Percentiles rank a stretch among this genome's conserved stretches.
These are phyloP conservation scores for Drosophila prosaltans DNA, from an alignment of 1,140 invertebrate genomes.

Conservation along the genomic window DNA sequence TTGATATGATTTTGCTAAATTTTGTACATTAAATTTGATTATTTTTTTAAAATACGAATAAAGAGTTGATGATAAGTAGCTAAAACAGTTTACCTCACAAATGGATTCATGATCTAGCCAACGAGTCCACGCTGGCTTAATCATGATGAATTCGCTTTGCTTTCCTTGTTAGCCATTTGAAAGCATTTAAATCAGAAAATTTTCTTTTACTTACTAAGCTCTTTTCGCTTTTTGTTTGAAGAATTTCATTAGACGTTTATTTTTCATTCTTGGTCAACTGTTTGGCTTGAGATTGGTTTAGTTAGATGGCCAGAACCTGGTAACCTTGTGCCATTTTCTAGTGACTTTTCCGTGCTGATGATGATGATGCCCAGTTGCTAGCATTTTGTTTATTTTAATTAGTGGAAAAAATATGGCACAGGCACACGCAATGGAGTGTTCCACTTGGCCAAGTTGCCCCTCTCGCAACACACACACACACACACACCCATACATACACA, in stretches of 20 bases:
- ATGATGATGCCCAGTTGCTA: conserved; percentile 53
- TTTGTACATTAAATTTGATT: too few species aligned
- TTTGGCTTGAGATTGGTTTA: conserved; percentile 1
- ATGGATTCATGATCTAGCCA: too few species aligned
- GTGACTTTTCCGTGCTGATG: conserved; percentile 59
- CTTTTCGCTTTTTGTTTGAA: too few species aligned
- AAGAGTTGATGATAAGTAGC: too few species aligned
- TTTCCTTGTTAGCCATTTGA: too few species aligned
- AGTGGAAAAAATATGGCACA: conserved; percentile 76
- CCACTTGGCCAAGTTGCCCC: conserved; percentile 58
- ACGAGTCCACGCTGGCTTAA: too few species aligned
- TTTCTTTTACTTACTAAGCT: background rate
- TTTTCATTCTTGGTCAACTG: background rate
- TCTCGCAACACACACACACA: background rate
- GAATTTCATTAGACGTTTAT: background rate
- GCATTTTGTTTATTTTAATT: conserved; percentile 81
- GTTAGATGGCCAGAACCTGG: conserved; percentile 5
- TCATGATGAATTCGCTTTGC: too few species aligned
- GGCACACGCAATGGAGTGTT: conserved; percentile 70
- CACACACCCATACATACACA: conserved; percentile 50
- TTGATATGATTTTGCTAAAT: too few species aligned
- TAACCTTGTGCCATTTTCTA: conserved; percentile 69
- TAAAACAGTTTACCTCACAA: too few species aligned
- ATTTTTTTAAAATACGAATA: too few species aligned
- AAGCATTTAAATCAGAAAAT: too few species aligned